phyloP scores from a whole-genome alignment of 2,113 vertebrate species.

The Zingel zingel region DNA sequence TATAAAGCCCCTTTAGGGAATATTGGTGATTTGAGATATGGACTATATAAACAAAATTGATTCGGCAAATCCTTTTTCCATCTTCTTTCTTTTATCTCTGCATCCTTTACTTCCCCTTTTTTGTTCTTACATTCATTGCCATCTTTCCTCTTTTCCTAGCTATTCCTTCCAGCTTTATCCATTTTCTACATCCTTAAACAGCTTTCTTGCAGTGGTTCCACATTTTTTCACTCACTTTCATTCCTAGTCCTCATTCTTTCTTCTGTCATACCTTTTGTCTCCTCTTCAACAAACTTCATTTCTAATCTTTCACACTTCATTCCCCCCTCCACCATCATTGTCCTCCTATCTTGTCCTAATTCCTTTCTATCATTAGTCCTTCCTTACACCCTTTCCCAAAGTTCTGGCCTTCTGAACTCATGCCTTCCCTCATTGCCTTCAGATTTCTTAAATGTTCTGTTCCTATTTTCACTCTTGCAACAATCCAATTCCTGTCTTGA shows the following conservation, averaged over 20 bases:
- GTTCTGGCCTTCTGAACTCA: neutral
- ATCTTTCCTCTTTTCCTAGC: neutral
- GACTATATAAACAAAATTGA: neutral
- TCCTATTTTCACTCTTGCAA: neutral
- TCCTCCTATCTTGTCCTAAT: neutral
- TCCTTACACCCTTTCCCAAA: neutral
- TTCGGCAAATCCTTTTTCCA: neutral
- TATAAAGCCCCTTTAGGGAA: neutral
- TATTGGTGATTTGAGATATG: neutral
- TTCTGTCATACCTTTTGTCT: neutral
- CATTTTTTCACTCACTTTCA: neutral
- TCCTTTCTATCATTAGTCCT: neutral
- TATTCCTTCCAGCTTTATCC: neutral
- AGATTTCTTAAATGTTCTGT: neutral
- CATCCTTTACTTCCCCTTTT: neutral
- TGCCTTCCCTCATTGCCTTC: neutral
- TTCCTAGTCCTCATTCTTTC: neutral
- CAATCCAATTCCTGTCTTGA: conserved; percentile 8
- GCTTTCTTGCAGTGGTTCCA: neutral
- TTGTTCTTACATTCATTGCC: neutral
- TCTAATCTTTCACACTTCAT: neutral
- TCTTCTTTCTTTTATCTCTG: neutral
- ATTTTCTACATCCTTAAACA: neutral
- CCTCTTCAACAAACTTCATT: neutral
- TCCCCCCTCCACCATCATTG: too few relatives aligned